Evolutionary conservation across 2,113 vertebrate genomes (phyloP).

Genomic region (Miniopterus natalensis): DNA sequence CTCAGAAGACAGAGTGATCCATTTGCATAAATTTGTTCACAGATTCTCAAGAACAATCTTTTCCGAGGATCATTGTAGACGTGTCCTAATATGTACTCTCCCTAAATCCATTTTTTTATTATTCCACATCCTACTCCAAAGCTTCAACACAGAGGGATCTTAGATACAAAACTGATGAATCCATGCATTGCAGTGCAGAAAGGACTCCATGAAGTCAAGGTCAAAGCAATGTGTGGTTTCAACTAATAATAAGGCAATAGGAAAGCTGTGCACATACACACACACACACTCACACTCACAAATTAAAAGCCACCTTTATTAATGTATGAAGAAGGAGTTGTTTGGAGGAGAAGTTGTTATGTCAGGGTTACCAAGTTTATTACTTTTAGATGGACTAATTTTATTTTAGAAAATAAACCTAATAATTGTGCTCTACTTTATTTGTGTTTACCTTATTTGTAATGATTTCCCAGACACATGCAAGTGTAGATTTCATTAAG

Average conservation of each 20-base stretch:
- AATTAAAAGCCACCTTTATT: slow-evolving; percentile 52
- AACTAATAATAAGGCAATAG: background rate
- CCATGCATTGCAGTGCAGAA: background rate
- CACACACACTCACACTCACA: background rate
- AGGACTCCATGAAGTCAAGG: background rate
- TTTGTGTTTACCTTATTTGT: slow-evolving; percentile 87
- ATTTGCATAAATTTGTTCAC: background rate
- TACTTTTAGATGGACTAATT: slow-evolving; percentile 87
- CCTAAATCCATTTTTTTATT: background rate
- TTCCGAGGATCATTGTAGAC: background rate
- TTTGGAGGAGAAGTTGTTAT: slow-evolving; percentile 87
- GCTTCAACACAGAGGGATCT: background rate
- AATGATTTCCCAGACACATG: slow-evolving; percentile 88
- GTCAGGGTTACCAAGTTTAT: slow-evolving; percentile 84
- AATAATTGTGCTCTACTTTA: slow-evolving; percentile 82
- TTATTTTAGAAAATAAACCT: slow-evolving; percentile 84
- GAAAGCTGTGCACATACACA: background rate
- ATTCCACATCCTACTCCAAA: background rate
- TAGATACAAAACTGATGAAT: background rate
- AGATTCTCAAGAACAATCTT: background rate
- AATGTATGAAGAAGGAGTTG: slow-evolving; percentile 77
- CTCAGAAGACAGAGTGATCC: rapidly evolving
- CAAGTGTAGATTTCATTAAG: slow-evolving; percentile 84
- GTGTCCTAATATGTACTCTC: background rate
- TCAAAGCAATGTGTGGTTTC: background rate